Base-by-base conservation (phyloP, 2,888 invertebrate genomes). In the Lasioglossum leucozonium region DNA sequence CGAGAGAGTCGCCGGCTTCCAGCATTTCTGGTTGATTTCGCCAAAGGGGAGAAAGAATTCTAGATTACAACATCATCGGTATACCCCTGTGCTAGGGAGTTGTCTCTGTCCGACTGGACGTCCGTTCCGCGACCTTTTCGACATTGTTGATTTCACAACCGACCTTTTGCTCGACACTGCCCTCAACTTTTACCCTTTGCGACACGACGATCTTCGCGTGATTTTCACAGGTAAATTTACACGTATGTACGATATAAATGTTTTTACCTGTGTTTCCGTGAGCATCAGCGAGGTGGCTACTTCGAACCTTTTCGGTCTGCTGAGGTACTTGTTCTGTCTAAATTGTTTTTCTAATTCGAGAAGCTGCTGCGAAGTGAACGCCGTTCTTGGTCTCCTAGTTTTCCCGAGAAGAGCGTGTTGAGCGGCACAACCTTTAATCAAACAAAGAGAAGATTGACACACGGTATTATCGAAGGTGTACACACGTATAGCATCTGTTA, bases 281-380 rank as follows among this genome's bases (percentile, higher is more conserved):
- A 99, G 96, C 98, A 99, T 98, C 83, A 99, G 96, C 79, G 98
- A 98, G 82, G 99, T 99, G 71, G 99, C 99, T 75, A 99, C 99
- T 95, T 99, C 99, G 95, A 99, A 99, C 93, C 99, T 96, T 95
- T 99, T 99, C 34, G 99, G 99, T 91, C 99, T 96, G 51, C 99
- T 99, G 71, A 99, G 97, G 96, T 99, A 99, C 95, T 99, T 99
- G 96, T 99, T 99, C 96, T 99, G 98, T 86, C 99, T 97, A 96
- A 99, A 99, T 96, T 99, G 99, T 95, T 99, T 98, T 95, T 99
- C 99, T 93, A 99, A 96, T 95, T 99, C 99, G 91, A 99, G 96
- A 34, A 99, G 96, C 94, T 99, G 99, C 94, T 99, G 99, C 26
- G 97, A 98, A 2, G 99, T 99, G 96, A 99, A 99, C 2, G 99